Evolutionary conservation across 2,113 vertebrate species (phyloP).

Genomic region (Esox niger): DNA sequence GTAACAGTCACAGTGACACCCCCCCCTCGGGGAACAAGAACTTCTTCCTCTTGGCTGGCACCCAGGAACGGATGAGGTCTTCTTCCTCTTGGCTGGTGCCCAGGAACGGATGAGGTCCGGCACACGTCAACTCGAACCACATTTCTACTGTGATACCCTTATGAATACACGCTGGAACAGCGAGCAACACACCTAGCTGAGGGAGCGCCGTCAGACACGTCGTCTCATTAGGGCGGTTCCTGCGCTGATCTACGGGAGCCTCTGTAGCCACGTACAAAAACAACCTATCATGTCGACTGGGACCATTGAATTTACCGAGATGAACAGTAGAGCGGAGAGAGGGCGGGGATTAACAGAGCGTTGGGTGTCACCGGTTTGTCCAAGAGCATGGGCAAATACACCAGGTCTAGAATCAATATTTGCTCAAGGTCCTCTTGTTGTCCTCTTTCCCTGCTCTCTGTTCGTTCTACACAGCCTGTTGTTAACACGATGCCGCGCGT

Average conservation of each 20-base stretch:
- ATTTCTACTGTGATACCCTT: neutral
- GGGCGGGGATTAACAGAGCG: neutral
- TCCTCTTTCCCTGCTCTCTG: conserved; percentile 6
- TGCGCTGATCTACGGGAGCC: no score
- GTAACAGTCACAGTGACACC: no score
- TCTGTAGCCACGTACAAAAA: no score
- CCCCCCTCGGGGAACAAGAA: no score
- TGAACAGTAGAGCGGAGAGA: neutral
- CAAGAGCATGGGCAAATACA: conserved; percentile 29
- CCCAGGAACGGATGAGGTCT: conserved; percentile 11
- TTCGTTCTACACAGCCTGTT: neutral
- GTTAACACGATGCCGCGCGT: conserved; percentile 25
- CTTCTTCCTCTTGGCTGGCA: no score
- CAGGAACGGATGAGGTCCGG: conserved; percentile 40
- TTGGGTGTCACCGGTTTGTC: conserved; percentile 1
- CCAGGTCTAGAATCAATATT: conserved; percentile 49
- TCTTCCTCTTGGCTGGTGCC: conserved; percentile 32
- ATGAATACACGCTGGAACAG: neutral
- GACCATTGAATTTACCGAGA: neutral
- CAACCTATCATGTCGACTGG: conserved; percentile 4
- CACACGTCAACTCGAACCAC: conserved; percentile 35
- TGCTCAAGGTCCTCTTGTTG: conserved; percentile 11
- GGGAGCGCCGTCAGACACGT: no score
- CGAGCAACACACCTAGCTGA: conserved; percentile 24
- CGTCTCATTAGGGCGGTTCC: no score